Base-by-base conservation (phyloP, 1,140 invertebrate genomes). In the Maconellicoccus hirsutus region DNA sequence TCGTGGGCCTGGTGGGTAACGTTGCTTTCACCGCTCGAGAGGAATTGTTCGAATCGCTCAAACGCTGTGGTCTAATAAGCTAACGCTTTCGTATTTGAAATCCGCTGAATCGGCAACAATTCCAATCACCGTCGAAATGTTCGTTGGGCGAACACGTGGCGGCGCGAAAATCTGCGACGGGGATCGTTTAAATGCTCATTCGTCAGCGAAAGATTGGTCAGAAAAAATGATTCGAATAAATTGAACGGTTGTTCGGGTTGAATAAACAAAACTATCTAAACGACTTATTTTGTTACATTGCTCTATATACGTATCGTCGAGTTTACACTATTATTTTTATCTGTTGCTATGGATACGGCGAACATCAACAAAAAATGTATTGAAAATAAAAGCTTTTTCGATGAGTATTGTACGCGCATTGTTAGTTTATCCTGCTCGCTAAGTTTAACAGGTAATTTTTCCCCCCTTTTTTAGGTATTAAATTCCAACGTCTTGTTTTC, bases 201-300 rank as follows among this genome's bases (percentile, higher is more conserved):
- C n/a, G n/a, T n/a, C n/a, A n/a, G n/a, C n/a, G n/a, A n/a, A n/a
- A n/a, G n/a, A n/a, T 12, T 33, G 3, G 29, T 33, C 12, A 12
- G 12, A 33, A 33, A 33, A 33, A 33, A 52, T 52, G 6, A 52
- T 52, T 52, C 42, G 42, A 52, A 52, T 52, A 52, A 52, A 52
- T 52, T 52, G 42, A 52, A 52, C 29, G 29, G n/a, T 16, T 19
- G 42, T 19, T 52, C 42, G n/a, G n/a, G 12, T 52, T 52, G 42
- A 52, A 52, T 52, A 52, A 52, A 52, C 42, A 52, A 52, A 52
- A 52, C 42, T 19, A 52, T 52, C 42, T 52, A 52, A 52, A 52
- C 42, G 42, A 52, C 42, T 52, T 52, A 52, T 52, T 52, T 52
- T 52, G 42, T 52, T 52, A 52, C 42, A 52, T 16, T 52, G 29